Percentiles rank a stretch among this genome's conserved stretches.
Conservation (phyloP, 2,888 invertebrate genomes). For the Euclidia mi region DNA sequence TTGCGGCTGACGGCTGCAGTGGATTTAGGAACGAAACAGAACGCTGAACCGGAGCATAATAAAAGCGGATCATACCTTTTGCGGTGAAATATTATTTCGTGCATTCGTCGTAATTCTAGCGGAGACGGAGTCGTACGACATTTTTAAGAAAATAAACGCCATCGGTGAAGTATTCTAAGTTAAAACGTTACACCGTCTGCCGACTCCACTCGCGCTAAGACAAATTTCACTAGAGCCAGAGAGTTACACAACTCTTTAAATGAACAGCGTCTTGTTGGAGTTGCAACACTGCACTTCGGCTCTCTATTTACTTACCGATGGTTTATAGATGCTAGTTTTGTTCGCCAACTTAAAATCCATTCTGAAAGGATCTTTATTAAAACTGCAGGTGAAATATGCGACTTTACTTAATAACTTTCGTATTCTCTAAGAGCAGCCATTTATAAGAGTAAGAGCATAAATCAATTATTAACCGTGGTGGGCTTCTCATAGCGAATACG, state of each 20-base stretch:
- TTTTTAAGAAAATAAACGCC: constrained; percentile 60
- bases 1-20: constrained; percentile 35
- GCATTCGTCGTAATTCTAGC: constrained; percentile 34
- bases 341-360: constrained; percentile 33
- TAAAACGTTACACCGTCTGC: constrained; percentile 61
- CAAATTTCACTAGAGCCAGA: constrained; percentile 64
- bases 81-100: constrained; percentile 37
- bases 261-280: constrained; percentile 71
- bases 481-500: constrained; percentile 71
- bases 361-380: constrained; percentile 29
- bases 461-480: constrained; percentile 73
- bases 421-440: constrained; percentile 63
- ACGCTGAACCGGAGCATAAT: constrained; percentile 32
- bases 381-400: constrained; percentile 39
- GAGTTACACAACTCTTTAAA: constrained; percentile 74
- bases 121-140: constrained; percentile 33
- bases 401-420: constrained; percentile 52
- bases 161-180: constrained; percentile 61
- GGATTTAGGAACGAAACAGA: constrained; percentile 41
- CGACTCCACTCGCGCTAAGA: constrained; percentile 56
- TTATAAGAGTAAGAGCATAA: constrained; percentile 74
- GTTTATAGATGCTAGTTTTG: constrained; percentile 55
- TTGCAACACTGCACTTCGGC: constrained; percentile 62
- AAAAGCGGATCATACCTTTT: constrained; percentile 38
- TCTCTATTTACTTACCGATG: constrained; percentile 67